Conservation (phyloP, 2,888 invertebrate species). For the Cantharis flavilabris region DNA sequence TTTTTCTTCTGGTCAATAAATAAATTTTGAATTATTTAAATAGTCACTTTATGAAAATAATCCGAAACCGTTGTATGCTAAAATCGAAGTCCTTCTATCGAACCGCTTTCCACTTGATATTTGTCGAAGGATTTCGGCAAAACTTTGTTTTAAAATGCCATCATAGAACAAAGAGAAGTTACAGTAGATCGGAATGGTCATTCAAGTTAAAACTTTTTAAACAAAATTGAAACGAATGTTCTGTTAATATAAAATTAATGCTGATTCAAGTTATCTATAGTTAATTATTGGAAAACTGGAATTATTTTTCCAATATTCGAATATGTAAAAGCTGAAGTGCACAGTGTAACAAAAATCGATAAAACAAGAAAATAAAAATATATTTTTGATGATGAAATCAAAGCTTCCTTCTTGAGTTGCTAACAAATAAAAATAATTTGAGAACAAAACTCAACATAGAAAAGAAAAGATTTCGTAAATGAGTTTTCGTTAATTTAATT, state of each 20-base stretch:
- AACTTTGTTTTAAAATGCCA: too few species aligned
- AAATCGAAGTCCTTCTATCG: too few species aligned
- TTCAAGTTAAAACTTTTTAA: too few species aligned
- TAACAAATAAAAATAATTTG: background rate
- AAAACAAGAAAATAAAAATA: background rate
- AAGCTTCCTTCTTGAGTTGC: background rate
- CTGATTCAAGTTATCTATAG: background rate
- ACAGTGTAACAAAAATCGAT: background rate
- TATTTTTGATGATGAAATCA: background rate
- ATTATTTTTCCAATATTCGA: background rate
- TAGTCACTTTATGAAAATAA: too few species aligned
- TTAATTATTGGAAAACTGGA: background rate
- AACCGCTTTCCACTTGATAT: too few species aligned
- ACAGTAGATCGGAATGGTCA: too few species aligned
- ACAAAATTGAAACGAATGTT: too few species aligned
- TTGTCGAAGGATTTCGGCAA: too few species aligned
- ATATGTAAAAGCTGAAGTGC: background rate
- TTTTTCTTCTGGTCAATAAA: background rate
- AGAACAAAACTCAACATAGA: background rate
- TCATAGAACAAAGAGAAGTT: too few species aligned
- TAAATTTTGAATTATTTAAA: too few species aligned
- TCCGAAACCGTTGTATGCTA: too few species aligned
- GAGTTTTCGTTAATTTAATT: background rate
- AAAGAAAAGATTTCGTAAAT: background rate
- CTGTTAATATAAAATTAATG: background rate